Evolutionary conservation across 2,797 vertebrate species (phyloP).

Genomic region (Salarias fasciatus): DNA sequence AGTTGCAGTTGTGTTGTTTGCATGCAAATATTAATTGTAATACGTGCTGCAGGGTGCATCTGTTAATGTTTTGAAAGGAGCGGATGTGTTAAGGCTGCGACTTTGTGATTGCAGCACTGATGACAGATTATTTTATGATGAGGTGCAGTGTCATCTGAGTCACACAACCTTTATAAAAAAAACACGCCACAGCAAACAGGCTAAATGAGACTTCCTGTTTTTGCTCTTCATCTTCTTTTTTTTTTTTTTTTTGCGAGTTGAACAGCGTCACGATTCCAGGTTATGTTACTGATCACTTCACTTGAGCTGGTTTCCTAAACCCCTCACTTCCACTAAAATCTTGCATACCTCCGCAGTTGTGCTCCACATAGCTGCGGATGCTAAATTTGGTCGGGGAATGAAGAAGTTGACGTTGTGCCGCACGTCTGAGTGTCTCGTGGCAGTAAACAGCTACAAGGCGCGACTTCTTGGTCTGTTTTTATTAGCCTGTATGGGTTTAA

Average conservation of each 20-base stretch:
- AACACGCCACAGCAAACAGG: neutral
- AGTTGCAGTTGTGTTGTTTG: too few species aligned
- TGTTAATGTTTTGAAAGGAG: too few species aligned
- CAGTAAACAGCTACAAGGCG: too few species aligned
- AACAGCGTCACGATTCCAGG: too few species aligned
- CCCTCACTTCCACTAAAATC: neutral
- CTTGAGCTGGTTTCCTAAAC: neutral
- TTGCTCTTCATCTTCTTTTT: too few species aligned
- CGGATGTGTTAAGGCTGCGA: too few species aligned
- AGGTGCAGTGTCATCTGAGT: neutral
- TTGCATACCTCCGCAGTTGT: neutral
- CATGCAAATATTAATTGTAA: neutral
- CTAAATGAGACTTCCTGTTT: too few species aligned
- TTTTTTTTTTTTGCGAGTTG: too few species aligned
- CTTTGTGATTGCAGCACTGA: neutral
- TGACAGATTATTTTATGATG: neutral
- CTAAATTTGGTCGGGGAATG: slow-evolving; percentile 4
- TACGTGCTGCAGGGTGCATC: too few species aligned
- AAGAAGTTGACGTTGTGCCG: neutral
- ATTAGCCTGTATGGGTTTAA: neutral
- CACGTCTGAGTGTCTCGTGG: neutral
- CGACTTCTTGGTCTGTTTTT: slow-evolving; percentile 1
- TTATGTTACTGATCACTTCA: neutral
- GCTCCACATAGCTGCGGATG: neutral
- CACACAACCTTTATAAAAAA: neutral